Conservation (phyloP, 2,113 vertebrate genomes). For the Antigone vipio region DNA sequence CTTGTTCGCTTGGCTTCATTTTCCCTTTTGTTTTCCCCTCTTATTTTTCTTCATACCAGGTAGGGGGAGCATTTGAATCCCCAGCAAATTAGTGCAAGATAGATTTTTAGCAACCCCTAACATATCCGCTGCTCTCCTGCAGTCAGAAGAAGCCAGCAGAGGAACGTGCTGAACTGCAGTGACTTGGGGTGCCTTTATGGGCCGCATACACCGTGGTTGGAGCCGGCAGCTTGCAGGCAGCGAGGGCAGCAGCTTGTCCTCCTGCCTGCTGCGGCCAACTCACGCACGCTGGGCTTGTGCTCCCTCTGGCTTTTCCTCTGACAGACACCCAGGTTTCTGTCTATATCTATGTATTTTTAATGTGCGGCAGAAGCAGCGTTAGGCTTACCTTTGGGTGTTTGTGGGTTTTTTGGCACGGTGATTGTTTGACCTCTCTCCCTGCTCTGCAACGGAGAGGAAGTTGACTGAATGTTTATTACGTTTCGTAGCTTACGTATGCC, state of each 20-base stretch:
- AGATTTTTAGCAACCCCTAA: background rate
- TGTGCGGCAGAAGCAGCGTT: background rate
- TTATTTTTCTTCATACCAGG: background rate
- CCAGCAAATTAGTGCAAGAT: background rate
- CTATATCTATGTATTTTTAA: background rate
- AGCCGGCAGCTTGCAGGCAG: background rate
- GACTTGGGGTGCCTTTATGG: background rate
- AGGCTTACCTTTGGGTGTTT: background rate
- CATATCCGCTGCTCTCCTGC: background rate
- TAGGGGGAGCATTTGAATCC: background rate
- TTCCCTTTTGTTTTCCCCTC: background rate
- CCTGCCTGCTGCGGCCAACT: background rate
- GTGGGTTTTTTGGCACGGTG: fast-evolving
- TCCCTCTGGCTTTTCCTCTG: background rate
- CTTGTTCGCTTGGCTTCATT: background rate
- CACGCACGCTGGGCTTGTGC: fast-evolving
- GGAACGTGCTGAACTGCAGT: background rate
- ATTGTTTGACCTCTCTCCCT: background rate
- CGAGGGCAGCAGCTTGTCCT: fast-evolving
- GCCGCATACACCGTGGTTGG: fast-evolving
- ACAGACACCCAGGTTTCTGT: background rate
- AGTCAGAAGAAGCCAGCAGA: background rate
- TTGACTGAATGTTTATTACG: background rate
- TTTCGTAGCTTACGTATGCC: background rate
- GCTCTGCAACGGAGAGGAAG: background rate